These are phyloP conservation scores for Rotaria macrura DNA, from an alignment of 2,888 invertebrate genomes.

Conservation along the genomic window DNA sequence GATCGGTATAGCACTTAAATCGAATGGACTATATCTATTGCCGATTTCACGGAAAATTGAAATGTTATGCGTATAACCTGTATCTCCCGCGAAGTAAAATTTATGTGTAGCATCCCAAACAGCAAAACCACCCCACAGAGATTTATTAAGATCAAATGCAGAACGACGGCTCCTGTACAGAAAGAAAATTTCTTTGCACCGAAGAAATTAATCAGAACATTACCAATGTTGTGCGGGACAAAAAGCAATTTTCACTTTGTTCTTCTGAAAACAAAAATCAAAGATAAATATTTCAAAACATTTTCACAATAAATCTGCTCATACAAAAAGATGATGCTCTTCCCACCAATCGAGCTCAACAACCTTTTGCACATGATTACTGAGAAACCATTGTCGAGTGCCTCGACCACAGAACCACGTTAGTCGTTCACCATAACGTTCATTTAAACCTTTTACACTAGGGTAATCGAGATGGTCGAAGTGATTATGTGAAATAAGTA, in stretches of 20 bases:
- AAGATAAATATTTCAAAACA: background rate
- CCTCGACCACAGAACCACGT: background rate
- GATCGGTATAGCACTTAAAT: constrained; percentile 54
- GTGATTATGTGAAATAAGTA: constrained; percentile 53
- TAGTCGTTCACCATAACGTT: constrained; percentile 37
- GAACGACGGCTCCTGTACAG: constrained; percentile 45
- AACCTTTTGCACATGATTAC: background rate
- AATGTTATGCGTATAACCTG: constrained; percentile 50
- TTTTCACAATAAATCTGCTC: background rate
- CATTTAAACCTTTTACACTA: constrained; percentile 41
- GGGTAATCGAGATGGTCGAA: constrained; percentile 53
- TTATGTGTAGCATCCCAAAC: constrained; percentile 48
- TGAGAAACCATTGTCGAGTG: background rate
- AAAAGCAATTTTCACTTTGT: constrained; percentile 37
- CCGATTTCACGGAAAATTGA: constrained; percentile 52
- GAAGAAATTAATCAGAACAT: too few species aligned
- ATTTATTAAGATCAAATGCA: constrained; percentile 46
- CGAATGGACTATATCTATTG: constrained; percentile 51
- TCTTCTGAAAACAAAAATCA: background rate
- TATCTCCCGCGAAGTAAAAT: constrained; percentile 55
- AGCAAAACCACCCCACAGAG: constrained; percentile 54
- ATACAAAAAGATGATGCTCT: background rate
- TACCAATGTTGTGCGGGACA: constrained; percentile 54
- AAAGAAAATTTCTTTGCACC: background rate
- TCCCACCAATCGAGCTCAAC: background rate